Conservation (phyloP, 2,797 vertebrate species). For the Lithobates pipiens region DNA sequence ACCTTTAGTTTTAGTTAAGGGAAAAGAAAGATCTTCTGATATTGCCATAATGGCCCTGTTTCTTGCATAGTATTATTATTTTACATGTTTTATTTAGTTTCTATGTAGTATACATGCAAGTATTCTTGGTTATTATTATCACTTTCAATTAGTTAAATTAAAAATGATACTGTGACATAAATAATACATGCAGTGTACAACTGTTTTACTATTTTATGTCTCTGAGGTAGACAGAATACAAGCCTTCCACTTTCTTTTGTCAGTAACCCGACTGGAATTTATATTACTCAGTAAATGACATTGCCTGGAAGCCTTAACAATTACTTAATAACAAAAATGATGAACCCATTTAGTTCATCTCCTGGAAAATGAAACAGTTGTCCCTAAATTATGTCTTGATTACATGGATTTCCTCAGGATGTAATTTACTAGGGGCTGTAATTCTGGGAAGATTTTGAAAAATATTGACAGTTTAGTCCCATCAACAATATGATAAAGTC, state of each 20-base stretch:
- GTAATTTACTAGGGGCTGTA: slow-evolving; percentile 37
- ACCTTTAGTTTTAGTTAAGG: too few relatives aligned
- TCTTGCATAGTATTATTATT: too few relatives aligned
- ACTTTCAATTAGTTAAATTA: too few relatives aligned
- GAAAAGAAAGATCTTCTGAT: too few relatives aligned
- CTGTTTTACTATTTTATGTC: not conserved
- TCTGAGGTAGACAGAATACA: too few relatives aligned
- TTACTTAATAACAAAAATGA: slow-evolving; percentile 46
- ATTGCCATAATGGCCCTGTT: too few relatives aligned
- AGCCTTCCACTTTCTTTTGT: not conserved
- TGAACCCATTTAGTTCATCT: slow-evolving; percentile 41
- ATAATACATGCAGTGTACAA: not conserved
- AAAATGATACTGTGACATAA: too few relatives aligned
- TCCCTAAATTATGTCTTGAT: slow-evolving; percentile 36
- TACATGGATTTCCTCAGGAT: slow-evolving; percentile 52
- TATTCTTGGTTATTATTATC: too few relatives aligned
- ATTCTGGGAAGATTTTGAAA: slow-evolving; percentile 31
- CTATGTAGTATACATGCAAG: too few relatives aligned
- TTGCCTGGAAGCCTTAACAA: slow-evolving; percentile 18
- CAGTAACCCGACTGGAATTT: slow-evolving; percentile 1
- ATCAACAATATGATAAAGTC: not conserved
- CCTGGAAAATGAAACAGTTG: slow-evolving; percentile 25
- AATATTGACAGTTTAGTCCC: slow-evolving; percentile 12
- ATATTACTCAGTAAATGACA: slow-evolving; percentile 21
- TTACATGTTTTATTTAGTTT: too few relatives aligned